Base-by-base conservation (phyloP, 2,797 vertebrate species). In the Mallotus villosus region DNA sequence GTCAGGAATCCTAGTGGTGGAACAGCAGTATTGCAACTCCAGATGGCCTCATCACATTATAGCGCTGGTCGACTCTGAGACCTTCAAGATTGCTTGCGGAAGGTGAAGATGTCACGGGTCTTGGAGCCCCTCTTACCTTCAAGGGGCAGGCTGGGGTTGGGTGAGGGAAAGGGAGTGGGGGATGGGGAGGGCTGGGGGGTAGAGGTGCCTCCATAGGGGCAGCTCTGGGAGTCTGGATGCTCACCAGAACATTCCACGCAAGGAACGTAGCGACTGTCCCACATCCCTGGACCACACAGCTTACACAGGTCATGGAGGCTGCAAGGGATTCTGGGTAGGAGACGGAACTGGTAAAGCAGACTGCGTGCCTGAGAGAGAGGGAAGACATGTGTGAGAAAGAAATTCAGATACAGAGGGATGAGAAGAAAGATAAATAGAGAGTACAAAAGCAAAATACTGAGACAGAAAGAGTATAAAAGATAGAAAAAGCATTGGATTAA, bases 191-290 rank as follows among this genome's bases (percentile, higher is more conserved):
- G 92, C 59, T 92, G 89, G 0, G 73, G 85, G 63, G 94, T 94
- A 70, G 88, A 91, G 1, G 90, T 95, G 79, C 97, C 97, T 81
- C 96, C 97, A 0, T 96, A 99, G 0, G 96, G 97, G 88, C 98
- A 99, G 92, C 94, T 93, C 86, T 97, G 94, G 0, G 92, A 95
- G 77, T 94, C 95, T 0, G 90, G 86, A 86, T 98, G 97, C 70
- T 97, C 94, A 29, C 97, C 97, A 0, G 96, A 96, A 89, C 97
- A 99, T 90, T 99, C 97, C 84, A 99, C 95, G 0, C 97, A 90
- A 0, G 98, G 98, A 83, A 99, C 97, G 93, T 94, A 98, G 78
- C 97, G 97, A 0, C 97, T 99, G 92, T 99, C 98, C 98, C 97
- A 99, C 98, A 99, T 98, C 63, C 98, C 98, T 0, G 96, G 94